These are phyloP conservation scores for Triplophysa dalaica DNA, from an alignment of 2,113 vertebrate genomes.

Conservation along the genomic window DNA sequence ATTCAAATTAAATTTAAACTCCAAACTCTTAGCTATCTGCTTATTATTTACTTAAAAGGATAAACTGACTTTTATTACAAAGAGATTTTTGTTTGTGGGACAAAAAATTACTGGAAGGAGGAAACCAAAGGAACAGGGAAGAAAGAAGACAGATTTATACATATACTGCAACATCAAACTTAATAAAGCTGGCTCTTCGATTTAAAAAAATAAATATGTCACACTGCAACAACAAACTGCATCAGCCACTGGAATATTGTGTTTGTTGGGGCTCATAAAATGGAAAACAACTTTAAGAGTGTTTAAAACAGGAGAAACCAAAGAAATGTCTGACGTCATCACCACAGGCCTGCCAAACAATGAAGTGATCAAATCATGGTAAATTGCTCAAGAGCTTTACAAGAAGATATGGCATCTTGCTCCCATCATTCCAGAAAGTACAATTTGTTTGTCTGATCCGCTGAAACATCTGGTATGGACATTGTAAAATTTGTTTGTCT, in stretches of 20 bases:
- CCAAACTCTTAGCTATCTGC: no score
- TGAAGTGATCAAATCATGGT: background rate
- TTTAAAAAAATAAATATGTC: background rate
- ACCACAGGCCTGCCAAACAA: background rate
- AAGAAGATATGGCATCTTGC: slow-evolving; percentile 12
- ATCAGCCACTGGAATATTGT: no score
- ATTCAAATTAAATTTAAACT: no score
- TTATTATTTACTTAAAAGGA: no score
- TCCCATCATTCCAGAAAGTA: slow-evolving; percentile 32
- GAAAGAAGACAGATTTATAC: no score
- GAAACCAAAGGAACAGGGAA: no score
- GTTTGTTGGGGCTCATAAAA: background rate
- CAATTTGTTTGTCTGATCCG: slow-evolving; percentile 11
- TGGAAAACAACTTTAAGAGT: background rate
- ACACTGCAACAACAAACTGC: background rate
- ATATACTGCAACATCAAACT: no score
- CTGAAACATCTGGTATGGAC: slow-evolving; percentile 41
- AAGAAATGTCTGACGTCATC: background rate
- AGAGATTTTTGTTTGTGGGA: no score
- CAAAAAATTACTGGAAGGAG: no score
- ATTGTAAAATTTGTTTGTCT: slow-evolving; percentile 25
- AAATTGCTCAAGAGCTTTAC: background rate
- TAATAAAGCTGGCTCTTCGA: no score
- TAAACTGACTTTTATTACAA: no score
- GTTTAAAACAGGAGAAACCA: background rate